phyloP scores from a whole-genome alignment of 2,888 invertebrate species.

The Protophormia terraenovae region DNA sequence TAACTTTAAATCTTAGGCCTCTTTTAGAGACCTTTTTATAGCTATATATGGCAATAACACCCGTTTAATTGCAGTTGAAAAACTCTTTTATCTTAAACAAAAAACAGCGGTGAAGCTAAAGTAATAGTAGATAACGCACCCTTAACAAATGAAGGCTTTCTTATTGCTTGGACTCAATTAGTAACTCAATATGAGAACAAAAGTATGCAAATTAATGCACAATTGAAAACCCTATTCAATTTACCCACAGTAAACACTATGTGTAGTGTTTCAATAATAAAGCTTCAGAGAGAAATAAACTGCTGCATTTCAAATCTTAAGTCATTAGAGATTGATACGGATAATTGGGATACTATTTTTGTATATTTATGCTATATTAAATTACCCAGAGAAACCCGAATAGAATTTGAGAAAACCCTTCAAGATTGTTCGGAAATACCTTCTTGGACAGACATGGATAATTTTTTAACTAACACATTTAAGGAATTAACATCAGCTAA shows the following conservation, averaged over 20 bases:
- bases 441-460: neutral
- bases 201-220: neutral
- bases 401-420: neutral
- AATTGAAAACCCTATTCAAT: neutral
- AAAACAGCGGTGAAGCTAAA: conserved; percentile 36
- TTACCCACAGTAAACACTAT: neutral
- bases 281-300: conserved; percentile 7
- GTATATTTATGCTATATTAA: neutral
- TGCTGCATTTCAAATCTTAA: conserved; percentile 9
- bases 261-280: neutral
- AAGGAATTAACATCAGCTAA: neutral
- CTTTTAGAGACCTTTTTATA: conserved; percentile 1
- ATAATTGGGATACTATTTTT: too few relatives aligned
- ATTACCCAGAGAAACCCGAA: too few relatives aligned
- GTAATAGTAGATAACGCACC: conserved; percentile 5
- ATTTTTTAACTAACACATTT: conserved; percentile 1
- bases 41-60: conserved; percentile 13
- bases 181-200: neutral
- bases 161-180: neutral
- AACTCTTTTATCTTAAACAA: conserved; percentile 22
- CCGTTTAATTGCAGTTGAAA: conserved; percentile 11
- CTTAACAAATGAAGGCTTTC: too few relatives aligned
- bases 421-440: conserved; percentile 5
- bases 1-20: neutral
- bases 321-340: too few relatives aligned